These are phyloP conservation scores for Carettochelys insculpta DNA, from an alignment of 2,113 vertebrate genomes.

Conservation along the genomic window DNA sequence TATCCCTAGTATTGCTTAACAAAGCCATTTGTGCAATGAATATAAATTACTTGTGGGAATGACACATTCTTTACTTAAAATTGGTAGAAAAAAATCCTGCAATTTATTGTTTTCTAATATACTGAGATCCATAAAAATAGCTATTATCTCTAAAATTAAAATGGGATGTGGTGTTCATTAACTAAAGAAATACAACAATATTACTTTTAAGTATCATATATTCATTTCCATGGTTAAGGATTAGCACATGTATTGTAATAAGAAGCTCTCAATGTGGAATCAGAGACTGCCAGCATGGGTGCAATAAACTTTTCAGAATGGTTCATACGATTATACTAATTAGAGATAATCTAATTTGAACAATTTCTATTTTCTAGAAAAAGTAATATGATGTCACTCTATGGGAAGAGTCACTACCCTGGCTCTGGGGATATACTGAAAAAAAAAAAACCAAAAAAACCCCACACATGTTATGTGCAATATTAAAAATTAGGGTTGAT, in stretches of 20 bases:
- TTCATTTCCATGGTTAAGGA: slow-evolving; percentile 72
- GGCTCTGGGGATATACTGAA: slow-evolving; percentile 70
- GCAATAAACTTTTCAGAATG: slow-evolving; percentile 82
- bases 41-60: slow-evolving; percentile 35
- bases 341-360: slow-evolving; percentile 84
- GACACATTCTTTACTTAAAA: not conserved
- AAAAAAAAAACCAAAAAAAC: too few species aligned
- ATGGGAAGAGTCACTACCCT: slow-evolving; percentile 76
- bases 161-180: slow-evolving; percentile 49
- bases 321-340: slow-evolving; percentile 82
- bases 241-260: slow-evolving; percentile 71
- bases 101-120: slow-evolving; percentile 36
- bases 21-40: slow-evolving; percentile 35
- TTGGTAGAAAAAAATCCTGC: not conserved
- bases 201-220: slow-evolving; percentile 60
- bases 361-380: slow-evolving; percentile 78
- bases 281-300: slow-evolving; percentile 68
- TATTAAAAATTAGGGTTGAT: slow-evolving; percentile 83
- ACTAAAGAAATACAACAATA: slow-evolving; percentile 66
- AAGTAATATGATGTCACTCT: slow-evolving; percentile 81
- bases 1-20: not conserved
- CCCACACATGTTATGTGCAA: slow-evolving; percentile 76
- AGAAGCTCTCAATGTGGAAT: slow-evolving; percentile 75
- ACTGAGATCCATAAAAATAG: slow-evolving; percentile 31
- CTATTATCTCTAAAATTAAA: slow-evolving; percentile 37